A percentile compares a stretch with the other conserved stretches of the same genome.
Conservation (phyloP, 1,140 invertebrate species). For the Metopolophium dirhodum region DNA sequence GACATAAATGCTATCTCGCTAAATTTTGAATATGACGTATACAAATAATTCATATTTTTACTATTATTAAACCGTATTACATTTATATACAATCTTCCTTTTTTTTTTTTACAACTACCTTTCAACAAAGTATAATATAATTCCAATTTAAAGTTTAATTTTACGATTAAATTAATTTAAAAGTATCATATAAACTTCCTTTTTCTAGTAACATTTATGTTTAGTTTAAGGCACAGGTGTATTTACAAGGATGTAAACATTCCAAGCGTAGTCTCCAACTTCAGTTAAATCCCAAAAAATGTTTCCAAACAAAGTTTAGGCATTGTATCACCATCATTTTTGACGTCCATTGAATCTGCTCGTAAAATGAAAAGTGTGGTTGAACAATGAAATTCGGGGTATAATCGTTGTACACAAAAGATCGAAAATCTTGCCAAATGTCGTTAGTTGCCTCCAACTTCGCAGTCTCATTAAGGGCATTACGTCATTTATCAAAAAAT, state of each 20-base stretch:
- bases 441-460: conserved; percentile 48
- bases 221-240: background rate
- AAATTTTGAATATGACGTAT: background rate
- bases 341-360: conserved; percentile 44
- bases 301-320: conserved; percentile 34
- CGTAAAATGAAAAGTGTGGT: conserved; percentile 45
- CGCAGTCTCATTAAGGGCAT: conserved; percentile 48
- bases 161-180: conserved; percentile 20
- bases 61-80: background rate
- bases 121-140: background rate
- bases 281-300: conserved; percentile 44
- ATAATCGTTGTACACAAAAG: conserved; percentile 54
- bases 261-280: background rate
- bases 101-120: background rate
- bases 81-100: background rate
- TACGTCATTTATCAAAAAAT: conserved; percentile 54
- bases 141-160: conserved; percentile 15
- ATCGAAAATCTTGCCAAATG: conserved; percentile 56
- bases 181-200: background rate
- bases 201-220: background rate
- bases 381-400: conserved; percentile 44
- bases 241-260: conserved; percentile 23
- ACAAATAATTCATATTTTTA: background rate
- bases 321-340: conserved; percentile 34
- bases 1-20: background rate